Percentiles rank a stretch among this genome's conserved stretches.
These are phyloP conservation scores for Empidonax traillii DNA, from an alignment of 2,113 vertebrate genomes.

Conservation along the genomic window DNA sequence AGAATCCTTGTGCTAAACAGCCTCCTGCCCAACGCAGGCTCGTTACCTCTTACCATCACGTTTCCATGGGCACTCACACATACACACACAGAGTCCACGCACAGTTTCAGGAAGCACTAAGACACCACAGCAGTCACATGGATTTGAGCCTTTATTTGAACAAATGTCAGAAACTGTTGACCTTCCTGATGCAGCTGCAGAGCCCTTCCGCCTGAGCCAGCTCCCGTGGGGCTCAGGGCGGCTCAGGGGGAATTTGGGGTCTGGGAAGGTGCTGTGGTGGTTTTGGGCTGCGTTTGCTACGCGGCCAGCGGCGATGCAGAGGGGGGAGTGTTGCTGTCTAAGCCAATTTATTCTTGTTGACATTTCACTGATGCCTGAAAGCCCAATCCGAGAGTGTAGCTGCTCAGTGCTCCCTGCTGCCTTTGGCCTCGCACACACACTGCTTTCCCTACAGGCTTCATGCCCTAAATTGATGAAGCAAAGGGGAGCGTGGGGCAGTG, in stretches of 20 bases:
- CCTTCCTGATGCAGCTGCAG: neutral
- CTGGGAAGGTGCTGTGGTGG: neutral
- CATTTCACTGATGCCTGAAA: neutral
- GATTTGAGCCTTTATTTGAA: neutral
- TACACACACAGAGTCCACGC: rapidly evolving
- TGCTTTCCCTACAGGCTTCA: neutral
- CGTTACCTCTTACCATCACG: rapidly evolving
- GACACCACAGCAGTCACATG: neutral
- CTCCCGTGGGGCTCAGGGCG: rapidly evolving
- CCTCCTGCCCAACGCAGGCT: neutral
- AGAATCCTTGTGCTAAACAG: neutral
- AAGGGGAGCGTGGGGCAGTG: rapidly evolving
- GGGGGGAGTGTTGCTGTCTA: neutral
- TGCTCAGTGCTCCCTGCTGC: rapidly evolving
- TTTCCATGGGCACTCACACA: neutral
- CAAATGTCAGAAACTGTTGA: neutral
- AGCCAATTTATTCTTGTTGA: neutral
- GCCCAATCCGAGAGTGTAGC: rapidly evolving
- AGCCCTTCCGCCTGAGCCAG: neutral
- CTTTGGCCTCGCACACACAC: rapidly evolving
- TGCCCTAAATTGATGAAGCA: neutral
- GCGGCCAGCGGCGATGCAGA: rapidly evolving
- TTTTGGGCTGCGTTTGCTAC: neutral
- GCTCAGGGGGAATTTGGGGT: neutral
- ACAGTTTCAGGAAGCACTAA: neutral